Conservation (phyloP, 2,113 vertebrate genomes). For the Corythaixoides concolor region DNA sequence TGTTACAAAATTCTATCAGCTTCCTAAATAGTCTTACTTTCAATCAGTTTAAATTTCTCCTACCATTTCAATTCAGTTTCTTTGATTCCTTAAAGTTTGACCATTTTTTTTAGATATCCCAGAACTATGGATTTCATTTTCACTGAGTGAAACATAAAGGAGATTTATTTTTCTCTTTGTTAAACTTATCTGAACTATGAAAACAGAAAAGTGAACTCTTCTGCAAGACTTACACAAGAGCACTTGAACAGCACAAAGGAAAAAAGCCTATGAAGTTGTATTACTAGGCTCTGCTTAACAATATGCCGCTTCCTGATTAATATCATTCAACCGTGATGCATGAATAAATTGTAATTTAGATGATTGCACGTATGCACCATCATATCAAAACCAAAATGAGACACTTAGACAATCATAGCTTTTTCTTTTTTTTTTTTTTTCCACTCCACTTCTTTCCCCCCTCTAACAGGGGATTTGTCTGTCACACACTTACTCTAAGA, state of each 20-base stretch:
- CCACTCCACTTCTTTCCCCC: not conserved
- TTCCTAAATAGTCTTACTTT: not conserved
- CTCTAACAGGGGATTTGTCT: not conserved
- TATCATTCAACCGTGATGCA: conserved; percentile 40
- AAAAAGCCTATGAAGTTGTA: not conserved
- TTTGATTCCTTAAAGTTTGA: not conserved
- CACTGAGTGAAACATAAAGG: not conserved
- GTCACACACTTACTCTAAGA: not conserved
- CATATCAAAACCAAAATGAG: conserved; percentile 43
- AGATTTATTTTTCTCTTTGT: conserved; percentile 21
- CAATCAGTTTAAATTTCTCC: not conserved
- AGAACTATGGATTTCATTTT: not conserved
- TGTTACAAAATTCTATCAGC: not conserved
- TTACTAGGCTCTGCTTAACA: conserved; percentile 24
- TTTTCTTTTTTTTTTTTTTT: not conserved
- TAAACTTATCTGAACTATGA: conserved; percentile 15
- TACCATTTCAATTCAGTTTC: not conserved
- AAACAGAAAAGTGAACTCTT: conserved; percentile 17
- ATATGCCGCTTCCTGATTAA: conserved; percentile 49
- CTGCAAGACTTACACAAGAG: conserved; percentile 14
- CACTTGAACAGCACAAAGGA: conserved; percentile 7
- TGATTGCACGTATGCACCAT: conserved; percentile 17
- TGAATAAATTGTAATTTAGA: conserved; percentile 61
- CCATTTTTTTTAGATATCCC: not conserved
- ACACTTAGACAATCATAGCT: conserved; percentile 39